Conservation (phyloP, 2,888 invertebrate species). For the Steinernema carpocapsae region DNA sequence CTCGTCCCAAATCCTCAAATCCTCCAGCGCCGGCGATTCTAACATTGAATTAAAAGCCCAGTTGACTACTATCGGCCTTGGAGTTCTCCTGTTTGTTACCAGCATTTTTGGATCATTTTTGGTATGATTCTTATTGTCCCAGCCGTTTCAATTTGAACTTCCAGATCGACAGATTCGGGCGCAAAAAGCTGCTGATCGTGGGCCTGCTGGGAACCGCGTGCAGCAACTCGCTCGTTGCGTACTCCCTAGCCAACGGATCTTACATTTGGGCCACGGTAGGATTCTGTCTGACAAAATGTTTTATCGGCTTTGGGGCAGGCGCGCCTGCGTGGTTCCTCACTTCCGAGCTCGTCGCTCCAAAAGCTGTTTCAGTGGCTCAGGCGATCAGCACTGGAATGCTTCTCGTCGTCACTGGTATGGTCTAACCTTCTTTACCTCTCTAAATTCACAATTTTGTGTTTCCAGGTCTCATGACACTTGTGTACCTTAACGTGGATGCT, state of each 20-base stretch:
- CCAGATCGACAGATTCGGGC: constrained; percentile 63
- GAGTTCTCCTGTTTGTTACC: constrained; percentile 46
- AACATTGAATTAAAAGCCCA: constrained; percentile 39
- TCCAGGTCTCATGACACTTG: constrained; percentile 59
- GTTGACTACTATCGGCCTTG: constrained; percentile 48
- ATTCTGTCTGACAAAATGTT: constrained; percentile 48
- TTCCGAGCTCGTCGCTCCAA: constrained; percentile 59
- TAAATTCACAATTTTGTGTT: background rate
- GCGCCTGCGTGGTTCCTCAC: constrained; percentile 68
- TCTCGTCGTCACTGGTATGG: constrained; percentile 47
- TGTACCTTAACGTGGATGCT: constrained; percentile 57
- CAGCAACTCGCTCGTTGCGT: constrained; percentile 56
- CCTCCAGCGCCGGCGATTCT: background rate
- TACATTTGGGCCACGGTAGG: constrained; percentile 41
- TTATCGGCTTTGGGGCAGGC: constrained; percentile 64
- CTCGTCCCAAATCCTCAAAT: constrained; percentile 59
- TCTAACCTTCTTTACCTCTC: background rate
- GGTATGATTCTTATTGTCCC: constrained; percentile 38
- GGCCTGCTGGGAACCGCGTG: constrained; percentile 62
- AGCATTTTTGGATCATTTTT: constrained; percentile 51
- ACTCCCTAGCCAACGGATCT: constrained; percentile 38
- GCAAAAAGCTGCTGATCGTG: constrained; percentile 56
- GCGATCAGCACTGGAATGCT: constrained; percentile 62
- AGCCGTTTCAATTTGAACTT: constrained; percentile 30
- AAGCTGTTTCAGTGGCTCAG: constrained; percentile 52